These are phyloP conservation scores for Oncorhynchus mykiss DNA, from an alignment of 2,113 vertebrate genomes.

Conservation along the genomic window DNA sequence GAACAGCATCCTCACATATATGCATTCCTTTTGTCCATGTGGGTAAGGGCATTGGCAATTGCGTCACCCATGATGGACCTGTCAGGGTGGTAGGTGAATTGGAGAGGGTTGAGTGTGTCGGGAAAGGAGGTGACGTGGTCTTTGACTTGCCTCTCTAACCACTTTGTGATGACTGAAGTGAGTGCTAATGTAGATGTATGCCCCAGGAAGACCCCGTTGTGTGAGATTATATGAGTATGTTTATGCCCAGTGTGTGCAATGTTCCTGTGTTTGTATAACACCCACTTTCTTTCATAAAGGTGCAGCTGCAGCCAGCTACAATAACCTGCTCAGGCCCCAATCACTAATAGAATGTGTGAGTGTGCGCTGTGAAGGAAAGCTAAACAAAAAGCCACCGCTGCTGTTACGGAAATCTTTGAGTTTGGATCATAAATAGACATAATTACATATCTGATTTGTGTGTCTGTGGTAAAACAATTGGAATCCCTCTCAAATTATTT, in stretches of 20 bases:
- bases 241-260: conserved; percentile 1
- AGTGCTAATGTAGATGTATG: no score
- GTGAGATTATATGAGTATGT: neutral
- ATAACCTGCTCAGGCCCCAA: conserved; percentile 13
- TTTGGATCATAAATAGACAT: conserved; percentile 55
- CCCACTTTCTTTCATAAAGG: neutral
- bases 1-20: no score
- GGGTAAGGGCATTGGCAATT: no score
- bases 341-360: conserved; percentile 28
- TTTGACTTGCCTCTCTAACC: no score
- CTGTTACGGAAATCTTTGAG: conserved; percentile 30
- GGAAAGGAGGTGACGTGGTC: no score
- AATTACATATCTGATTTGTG: conserved; percentile 54
- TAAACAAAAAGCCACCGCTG: conserved; percentile 10
- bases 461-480: conserved; percentile 37
- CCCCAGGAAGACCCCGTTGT: no score
- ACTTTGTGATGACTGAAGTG: no score
- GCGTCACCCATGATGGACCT: no score
- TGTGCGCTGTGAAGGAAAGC: neutral
- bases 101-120: no score
- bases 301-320: conserved; percentile 11
- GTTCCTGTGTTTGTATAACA: no score
- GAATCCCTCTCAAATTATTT: conserved; percentile 38
- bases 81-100: no score
- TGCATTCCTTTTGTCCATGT: no score